Evolutionary conservation across 2,888 invertebrate species (phyloP), one percentile per base, ranked within the genome.

Genomic region (Exocentrus adspersus): DNA sequence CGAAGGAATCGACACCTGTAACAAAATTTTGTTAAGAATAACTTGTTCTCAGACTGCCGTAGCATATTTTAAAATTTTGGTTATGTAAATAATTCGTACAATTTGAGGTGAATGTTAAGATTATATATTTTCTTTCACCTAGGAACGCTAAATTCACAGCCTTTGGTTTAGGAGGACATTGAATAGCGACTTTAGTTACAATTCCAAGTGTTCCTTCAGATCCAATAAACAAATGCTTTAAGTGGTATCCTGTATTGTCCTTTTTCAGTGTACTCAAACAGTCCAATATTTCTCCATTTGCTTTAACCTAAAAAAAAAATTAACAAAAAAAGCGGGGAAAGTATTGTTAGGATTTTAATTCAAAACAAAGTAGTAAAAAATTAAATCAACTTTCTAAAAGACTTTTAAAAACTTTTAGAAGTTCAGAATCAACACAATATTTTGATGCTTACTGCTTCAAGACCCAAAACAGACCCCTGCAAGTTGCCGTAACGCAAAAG

Each of bases 211-310:
- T 96, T 48, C 99, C 99, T 84, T 99, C 99, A 0, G 97, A 95
- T 10, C 99, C 99, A 74, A 98, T 94, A 79, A 99, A 98, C 64
- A 98, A 83, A 82, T 99, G 97, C 79, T 97, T 97, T 74, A 98
- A 84, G 79, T 98, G 97, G 80, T 96, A 97, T 0, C 98, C 98
- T 0, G 98, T 98, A 81, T 99, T 99, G 81, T 99, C 98, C 81
- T 99, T 99, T 79, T 95, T 92, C 73, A 98, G 86, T 0, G 91
- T 87, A 62, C 90, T 92, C 79, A 98, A 86, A 64, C 94, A 90
- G 80, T 98, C 92, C 24, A 99, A 81, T 0, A 98, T 82, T 56
- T 92, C 88, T 0, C 97, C 97, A 79, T 93, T 89, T 0, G 96
- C 93, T 81, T 90, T 87, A 6, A 94, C 93, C 93, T 93, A 67